A percentile compares a stretch with the other conserved stretches of the same genome.
These are phyloP conservation scores for Valencia hispanica DNA, from an alignment of 2,797 vertebrate species.

Conservation along the genomic window DNA sequence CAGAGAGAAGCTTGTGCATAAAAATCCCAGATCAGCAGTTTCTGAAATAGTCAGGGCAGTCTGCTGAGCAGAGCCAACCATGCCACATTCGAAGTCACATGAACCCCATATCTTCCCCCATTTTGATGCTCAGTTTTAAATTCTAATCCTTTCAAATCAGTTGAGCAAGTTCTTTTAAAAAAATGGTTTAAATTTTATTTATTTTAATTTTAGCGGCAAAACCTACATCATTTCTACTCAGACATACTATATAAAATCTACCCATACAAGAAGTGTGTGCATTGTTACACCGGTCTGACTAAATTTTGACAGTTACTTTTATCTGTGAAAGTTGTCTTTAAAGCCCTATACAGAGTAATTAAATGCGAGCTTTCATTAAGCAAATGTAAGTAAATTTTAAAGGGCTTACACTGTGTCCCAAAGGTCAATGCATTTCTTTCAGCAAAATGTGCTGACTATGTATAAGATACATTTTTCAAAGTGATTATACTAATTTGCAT, in stretches of 20 bases:
- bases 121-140: not conserved
- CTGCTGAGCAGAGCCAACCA: not conserved
- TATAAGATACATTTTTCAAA: constrained; percentile 40
- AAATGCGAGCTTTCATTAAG: constrained; percentile 30
- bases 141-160: not conserved
- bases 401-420: constrained; percentile 32
- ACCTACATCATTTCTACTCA: not conserved
- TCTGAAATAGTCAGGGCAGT: not conserved
- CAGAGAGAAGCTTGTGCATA: not conserved
- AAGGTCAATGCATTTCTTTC: constrained; percentile 54
- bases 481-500: constrained; percentile 43
- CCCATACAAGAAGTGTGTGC: not conserved
- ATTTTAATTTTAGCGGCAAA: not conserved
- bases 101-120: not conserved
- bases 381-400: constrained; percentile 45
- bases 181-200: not conserved
- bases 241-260: not conserved
- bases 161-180: not conserved
- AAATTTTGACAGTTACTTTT: not conserved
- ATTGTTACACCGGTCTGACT: not conserved
- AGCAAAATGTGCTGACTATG: constrained; percentile 46
- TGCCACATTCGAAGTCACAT: not conserved
- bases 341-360: constrained; percentile 2
- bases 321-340: not conserved
- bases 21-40: not conserved